A percentile compares a stretch with the other conserved stretches of the same genome.
phyloP scores from a whole-genome alignment of 2,888 invertebrate genomes.

The Drosophila anomelani region DNA sequence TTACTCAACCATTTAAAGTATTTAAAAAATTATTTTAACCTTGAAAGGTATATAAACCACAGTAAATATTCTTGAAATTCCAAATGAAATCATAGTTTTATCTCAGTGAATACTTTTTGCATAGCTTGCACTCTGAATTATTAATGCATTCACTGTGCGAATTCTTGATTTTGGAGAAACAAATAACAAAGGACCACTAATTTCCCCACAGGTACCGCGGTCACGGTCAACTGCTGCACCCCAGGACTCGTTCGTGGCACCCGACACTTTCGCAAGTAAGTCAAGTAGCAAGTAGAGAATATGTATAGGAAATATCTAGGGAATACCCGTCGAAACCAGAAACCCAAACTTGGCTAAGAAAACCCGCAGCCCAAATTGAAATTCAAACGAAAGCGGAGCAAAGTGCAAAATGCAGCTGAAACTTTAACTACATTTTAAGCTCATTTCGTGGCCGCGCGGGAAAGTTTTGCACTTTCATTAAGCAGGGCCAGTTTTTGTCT shows the following conservation, averaged over 20 bases:
- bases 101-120: conserved; percentile 24
- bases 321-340: conserved; percentile 6
- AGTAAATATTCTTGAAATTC: neutral
- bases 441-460: conserved; percentile 61
- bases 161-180: conserved; percentile 23
- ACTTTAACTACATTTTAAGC: conserved; percentile 71
- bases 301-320: neutral
- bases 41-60: neutral
- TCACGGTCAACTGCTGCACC: conserved; percentile 89
- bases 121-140: conserved; percentile 51
- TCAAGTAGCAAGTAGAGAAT: conserved; percentile 37
- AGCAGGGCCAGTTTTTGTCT: conserved; percentile 19
- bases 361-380: conserved; percentile 50
- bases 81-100: neutral
- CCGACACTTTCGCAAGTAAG: conserved; percentile 87
- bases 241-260: conserved; percentile 89
- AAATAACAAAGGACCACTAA: conserved; percentile 42
- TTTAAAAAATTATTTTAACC: neutral
- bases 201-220: conserved; percentile 86
- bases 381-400: conserved; percentile 45
- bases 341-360: neutral
- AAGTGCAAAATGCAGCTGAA: conserved; percentile 44
- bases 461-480: conserved; percentile 73
- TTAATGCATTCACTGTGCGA: conserved; percentile 36
- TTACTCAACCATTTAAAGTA: neutral